Conservation (phyloP, 2,113 vertebrate genomes). For the Reinhardtius hippoglossoides region DNA sequence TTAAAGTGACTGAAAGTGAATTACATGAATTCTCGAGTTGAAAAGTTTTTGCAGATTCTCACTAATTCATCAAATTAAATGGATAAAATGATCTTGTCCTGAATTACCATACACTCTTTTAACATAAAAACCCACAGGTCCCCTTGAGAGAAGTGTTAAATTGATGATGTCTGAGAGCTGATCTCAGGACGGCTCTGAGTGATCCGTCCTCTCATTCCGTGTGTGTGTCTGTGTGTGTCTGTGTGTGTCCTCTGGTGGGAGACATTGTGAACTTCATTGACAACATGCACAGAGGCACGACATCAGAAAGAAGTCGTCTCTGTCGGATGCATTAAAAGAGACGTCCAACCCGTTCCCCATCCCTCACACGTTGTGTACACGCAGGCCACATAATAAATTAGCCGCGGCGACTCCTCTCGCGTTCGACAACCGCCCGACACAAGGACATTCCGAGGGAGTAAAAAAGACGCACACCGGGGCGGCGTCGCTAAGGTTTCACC, state of each 20-base stretch:
- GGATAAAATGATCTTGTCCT: conserved; percentile 44
- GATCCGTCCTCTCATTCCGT: conserved; percentile 38
- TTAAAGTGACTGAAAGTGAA: background rate
- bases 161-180: conserved; percentile 54
- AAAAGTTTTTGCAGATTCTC: conserved; percentile 40
- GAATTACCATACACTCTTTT: conserved; percentile 37
- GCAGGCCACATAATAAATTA: conserved; percentile 69
- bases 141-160: conserved; percentile 43
- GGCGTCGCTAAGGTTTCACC: conserved; percentile 20
- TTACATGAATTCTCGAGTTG: background rate
- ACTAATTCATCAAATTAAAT: conserved; percentile 34
- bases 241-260: conserved; percentile 48
- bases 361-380: conserved; percentile 59
- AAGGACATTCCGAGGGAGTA: conserved; percentile 27
- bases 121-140: conserved; percentile 44
- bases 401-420: conserved; percentile 49
- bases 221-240: background rate
- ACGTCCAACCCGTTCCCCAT: conserved; percentile 64
- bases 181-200: conserved; percentile 55
- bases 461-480: background rate
- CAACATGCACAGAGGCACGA: conserved; percentile 57
- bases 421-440: conserved; percentile 46
- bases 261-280: conserved; percentile 63
- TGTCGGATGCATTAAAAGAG: conserved; percentile 57
- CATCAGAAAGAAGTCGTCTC: conserved; percentile 76